These are phyloP conservation scores for Borostomias antarcticus DNA, from an alignment of 2,797 vertebrate genomes.

Conservation along the genomic window DNA sequence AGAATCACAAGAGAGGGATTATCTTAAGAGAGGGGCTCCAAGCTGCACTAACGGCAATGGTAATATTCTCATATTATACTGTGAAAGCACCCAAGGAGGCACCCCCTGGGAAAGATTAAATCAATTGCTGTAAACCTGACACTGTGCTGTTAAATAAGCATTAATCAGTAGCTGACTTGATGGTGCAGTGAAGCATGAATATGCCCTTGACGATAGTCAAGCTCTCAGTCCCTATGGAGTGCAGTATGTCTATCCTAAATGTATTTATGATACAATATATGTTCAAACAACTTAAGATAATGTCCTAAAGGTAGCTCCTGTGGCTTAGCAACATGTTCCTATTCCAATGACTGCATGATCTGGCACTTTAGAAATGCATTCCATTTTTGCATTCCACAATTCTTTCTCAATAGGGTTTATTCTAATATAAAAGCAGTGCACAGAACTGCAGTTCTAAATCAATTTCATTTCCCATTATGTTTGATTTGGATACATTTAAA, in stretches of 20 bases:
- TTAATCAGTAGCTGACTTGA: conserved; percentile 20
- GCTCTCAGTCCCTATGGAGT: background rate
- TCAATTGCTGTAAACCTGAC: conserved; percentile 38
- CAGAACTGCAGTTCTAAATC: too few species aligned
- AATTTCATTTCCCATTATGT: too few species aligned
- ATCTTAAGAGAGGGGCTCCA: conserved; percentile 54
- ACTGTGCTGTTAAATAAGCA: conserved; percentile 33
- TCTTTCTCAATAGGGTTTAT: too few species aligned
- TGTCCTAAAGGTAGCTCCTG: background rate
- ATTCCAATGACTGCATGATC: too few species aligned
- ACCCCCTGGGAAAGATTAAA: conserved; percentile 42
- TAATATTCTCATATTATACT: conserved; percentile 48
- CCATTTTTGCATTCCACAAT: too few species aligned
- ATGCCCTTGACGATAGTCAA: background rate
- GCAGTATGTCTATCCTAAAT: background rate
- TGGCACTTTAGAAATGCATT: too few species aligned
- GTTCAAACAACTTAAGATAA: background rate
- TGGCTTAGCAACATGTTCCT: background rate
- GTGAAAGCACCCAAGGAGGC: conserved; percentile 41
- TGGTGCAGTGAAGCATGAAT: background rate
- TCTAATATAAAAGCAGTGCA: too few species aligned
- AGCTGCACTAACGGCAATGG: conserved; percentile 42
- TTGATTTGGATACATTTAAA: too few species aligned
- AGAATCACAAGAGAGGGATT: conserved; percentile 63
- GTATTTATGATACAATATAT: background rate